Conservation (phyloP, 1,140 invertebrate species). For the Brachionus rotundiformis region DNA sequence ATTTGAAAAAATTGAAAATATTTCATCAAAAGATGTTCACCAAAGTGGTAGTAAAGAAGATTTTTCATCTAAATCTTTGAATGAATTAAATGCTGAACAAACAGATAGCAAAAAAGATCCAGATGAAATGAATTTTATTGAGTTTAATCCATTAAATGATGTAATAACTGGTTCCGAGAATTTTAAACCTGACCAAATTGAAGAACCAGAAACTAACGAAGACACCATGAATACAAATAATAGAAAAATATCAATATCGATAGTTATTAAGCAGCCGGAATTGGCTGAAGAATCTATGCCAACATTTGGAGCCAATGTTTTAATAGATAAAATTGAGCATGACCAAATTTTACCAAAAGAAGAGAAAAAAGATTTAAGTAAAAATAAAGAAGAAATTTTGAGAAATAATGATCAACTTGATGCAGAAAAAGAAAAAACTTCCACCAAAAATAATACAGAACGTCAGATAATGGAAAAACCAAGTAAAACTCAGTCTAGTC, state of each 20-base stretch:
- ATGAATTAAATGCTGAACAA: neutral
- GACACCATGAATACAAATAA: neutral
- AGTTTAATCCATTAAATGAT: neutral
- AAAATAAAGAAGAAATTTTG: neutral
- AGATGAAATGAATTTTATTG: neutral
- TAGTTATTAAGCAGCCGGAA: neutral
- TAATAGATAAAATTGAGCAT: neutral
- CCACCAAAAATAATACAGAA: neutral
- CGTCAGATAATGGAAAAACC: neutral
- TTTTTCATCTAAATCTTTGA: no score
- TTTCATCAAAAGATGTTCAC: no score
- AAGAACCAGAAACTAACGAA: neutral
- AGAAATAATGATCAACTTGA: neutral
- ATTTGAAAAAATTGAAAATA: no score
- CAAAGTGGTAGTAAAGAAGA: no score
- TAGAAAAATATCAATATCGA: conserved; percentile 8
- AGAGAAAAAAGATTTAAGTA: neutral
- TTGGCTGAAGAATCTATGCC: neutral
- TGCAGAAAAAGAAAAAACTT: no score
- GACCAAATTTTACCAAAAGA: neutral
- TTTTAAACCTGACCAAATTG: neutral
- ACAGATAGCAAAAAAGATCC: neutral
- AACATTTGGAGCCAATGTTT: neutral
- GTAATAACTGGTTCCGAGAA: neutral
- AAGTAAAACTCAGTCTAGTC: neutral